Conservation (phyloP, 92 coral and sea anemone species). For the Scolanthus callimorphus region DNA sequence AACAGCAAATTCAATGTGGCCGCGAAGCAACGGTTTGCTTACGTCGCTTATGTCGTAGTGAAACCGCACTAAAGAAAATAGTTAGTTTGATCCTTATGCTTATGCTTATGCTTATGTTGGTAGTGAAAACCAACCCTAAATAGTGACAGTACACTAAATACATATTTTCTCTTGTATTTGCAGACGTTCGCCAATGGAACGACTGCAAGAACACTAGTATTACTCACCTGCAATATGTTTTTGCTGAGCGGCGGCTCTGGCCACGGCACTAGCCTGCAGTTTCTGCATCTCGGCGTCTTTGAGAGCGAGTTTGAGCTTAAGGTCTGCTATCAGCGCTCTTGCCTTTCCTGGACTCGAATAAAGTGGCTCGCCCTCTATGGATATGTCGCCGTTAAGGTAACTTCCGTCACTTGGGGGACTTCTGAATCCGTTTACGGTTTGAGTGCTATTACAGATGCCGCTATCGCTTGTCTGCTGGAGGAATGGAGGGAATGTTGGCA, state of each 20-base stretch:
- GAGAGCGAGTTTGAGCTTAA: conserved; percentile 81
- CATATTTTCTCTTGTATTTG: no score
- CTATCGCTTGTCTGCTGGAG: conserved; percentile 75
- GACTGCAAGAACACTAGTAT: no score
- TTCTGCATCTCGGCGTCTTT: conserved; percentile 91
- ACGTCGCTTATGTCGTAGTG: no score
- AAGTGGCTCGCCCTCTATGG: conserved; percentile 37
- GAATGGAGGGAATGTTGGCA: no score
- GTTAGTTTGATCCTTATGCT: no score
- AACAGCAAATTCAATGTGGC: no score
- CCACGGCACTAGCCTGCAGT: conserved; percentile 89
- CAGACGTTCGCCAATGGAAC: no score
- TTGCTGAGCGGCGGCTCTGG: conserved; percentile 86
- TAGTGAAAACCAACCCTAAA: no score
- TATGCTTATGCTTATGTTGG: no score
- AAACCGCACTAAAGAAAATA: no score
- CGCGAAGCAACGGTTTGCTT: no score
- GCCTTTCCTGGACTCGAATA: conserved; percentile 74
- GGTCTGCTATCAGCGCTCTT: conserved; percentile 81
- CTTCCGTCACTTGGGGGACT: conserved; percentile 79
- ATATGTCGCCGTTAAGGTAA: conserved; percentile 62
- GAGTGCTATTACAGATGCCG: conserved; percentile 75
- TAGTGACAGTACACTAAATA: no score
- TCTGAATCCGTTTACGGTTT: conserved; percentile 67
- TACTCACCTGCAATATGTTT: conserved; percentile 82